Conservation (phyloP, 2,888 invertebrate species). For the Chrysodeixis includens region DNA sequence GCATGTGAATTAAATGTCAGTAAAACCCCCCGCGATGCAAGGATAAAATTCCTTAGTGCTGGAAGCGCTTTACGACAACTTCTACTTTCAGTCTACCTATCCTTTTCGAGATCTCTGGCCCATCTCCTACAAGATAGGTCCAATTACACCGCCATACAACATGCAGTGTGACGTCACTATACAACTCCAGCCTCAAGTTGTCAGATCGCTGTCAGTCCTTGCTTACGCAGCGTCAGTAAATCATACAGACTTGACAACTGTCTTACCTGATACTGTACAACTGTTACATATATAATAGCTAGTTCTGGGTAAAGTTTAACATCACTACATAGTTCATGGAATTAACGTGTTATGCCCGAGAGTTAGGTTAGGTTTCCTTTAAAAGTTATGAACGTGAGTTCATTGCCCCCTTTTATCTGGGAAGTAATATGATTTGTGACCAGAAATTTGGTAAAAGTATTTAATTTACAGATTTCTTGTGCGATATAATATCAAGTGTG, state of each 20-base stretch:
- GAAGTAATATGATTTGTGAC: background rate
- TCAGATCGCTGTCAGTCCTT: background rate
- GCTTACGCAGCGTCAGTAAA: background rate
- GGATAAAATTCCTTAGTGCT: no score
- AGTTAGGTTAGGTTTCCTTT: background rate
- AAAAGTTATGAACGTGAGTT: background rate
- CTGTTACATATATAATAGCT: background rate
- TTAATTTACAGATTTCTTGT: no score
- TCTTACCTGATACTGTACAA: background rate
- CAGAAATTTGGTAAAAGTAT: no score
- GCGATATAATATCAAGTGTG: no score
- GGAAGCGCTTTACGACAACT: no score
- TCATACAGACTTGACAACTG: background rate
- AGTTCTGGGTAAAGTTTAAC: background rate
- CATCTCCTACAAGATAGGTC: background rate
- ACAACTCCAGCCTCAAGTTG: background rate
- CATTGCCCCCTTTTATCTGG: background rate
- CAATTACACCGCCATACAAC: background rate
- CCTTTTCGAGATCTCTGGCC: background rate
- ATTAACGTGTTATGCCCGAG: background rate
- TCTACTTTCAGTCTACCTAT: no score
- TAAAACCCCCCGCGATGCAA: no score
- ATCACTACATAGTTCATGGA: background rate
- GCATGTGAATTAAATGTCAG: no score
- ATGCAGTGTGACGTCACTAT: background rate